These are phyloP conservation scores for Lepidurus apus DNA, from an alignment of 1,140 invertebrate species.

Conservation along the genomic window DNA sequence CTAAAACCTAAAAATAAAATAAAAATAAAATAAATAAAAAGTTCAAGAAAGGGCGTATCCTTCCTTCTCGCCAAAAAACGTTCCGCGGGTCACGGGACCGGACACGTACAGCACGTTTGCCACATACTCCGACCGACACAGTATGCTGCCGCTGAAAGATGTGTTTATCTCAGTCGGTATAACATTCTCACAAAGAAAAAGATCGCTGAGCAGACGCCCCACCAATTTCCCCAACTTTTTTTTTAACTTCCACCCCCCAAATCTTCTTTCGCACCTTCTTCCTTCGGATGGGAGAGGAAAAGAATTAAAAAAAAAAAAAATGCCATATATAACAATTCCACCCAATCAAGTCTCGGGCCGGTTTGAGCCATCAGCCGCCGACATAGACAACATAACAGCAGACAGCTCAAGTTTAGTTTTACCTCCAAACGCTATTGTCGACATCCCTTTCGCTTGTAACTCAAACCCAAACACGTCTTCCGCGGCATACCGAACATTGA, in stretches of 20 bases:
- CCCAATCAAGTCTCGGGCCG: neutral
- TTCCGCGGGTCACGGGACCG: constrained; percentile 2
- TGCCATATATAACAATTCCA: constrained; percentile 10
- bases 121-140: neutral
- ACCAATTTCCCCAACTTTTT: neutral
- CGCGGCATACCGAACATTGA: neutral
- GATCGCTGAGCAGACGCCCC: constrained; percentile 20
- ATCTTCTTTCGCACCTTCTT: neutral
- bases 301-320: neutral
- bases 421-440: neutral
- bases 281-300: neutral
- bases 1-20: no score
- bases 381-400: neutral
- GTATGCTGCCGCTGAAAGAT: constrained; percentile 14
- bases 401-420: no score
- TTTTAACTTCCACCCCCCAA: neutral
- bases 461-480: constrained; percentile 6
- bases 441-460: constrained; percentile 13
- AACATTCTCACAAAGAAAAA: constrained; percentile 11
- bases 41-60: neutral
- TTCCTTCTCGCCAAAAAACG: neutral
- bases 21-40: neutral
- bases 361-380: neutral
- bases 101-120: neutral
- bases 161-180: constrained; percentile 19